A percentile compares a stretch with the other conserved stretches of the same genome.
Evolutionary conservation across 2,113 vertebrate genomes (phyloP).

Genomic region (Brachyhypopomus gauderio): DNA sequence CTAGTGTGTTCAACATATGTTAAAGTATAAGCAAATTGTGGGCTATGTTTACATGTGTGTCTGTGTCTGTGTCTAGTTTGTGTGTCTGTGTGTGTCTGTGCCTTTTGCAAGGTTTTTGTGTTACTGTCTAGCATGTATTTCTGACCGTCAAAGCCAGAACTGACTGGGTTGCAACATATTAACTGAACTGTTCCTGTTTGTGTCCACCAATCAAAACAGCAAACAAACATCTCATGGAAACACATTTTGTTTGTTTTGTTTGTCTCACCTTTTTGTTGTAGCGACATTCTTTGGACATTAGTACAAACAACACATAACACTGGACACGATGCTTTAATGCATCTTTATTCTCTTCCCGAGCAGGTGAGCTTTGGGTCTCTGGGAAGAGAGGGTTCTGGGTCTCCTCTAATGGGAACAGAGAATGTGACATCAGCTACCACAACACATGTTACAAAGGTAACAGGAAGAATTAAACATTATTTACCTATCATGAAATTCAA

Average conservation of each 20-base stretch:
- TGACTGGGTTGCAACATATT: no score
- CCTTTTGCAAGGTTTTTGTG: no score
- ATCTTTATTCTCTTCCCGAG: background rate
- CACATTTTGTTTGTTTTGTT: no score
- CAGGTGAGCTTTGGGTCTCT: constrained; percentile 72
- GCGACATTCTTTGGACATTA: background rate
- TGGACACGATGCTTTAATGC: background rate
- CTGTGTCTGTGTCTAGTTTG: no score
- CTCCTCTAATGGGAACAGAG: constrained; percentile 80
- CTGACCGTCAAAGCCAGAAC: no score
- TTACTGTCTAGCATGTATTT: no score
- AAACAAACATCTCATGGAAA: no score
- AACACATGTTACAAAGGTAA: constrained; percentile 95
- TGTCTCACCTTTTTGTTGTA: no score
- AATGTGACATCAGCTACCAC: constrained; percentile 98
- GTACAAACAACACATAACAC: background rate
- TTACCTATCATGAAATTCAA: background rate
- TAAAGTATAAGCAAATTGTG: background rate
- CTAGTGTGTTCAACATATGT: background rate
- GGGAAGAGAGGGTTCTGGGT: constrained; percentile 68
- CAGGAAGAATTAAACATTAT: background rate
- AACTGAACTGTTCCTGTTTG: no score
- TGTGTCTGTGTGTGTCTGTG: no score
- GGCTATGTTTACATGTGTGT: background rate
- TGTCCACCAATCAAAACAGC: no score